Evolutionary conservation across 2,113 vertebrate species (phyloP), one percentile per base, ranked within the genome.

Genomic region (Xenotilapia caudafasciata): DNA sequence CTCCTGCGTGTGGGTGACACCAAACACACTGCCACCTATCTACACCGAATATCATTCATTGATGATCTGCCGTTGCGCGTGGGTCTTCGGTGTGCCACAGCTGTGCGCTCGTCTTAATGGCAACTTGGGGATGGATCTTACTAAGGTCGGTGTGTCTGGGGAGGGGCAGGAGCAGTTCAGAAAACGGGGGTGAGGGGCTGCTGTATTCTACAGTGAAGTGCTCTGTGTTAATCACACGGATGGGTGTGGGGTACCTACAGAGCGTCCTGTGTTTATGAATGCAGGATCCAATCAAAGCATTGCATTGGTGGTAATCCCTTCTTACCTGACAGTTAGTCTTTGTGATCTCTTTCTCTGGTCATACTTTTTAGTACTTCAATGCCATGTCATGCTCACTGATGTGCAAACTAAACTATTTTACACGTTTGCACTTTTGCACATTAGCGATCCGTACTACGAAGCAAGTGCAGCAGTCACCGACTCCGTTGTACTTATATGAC

Each of bases 151-250:
- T 88, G 75, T 88, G 58, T 92, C 82, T 88, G 90, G 89, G 92
- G 90, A 93, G 93, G 92, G 82, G 89, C 79, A 60, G 89, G 65
- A 70, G 83, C 83, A 82, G 21, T 83, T 82, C 82, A 79, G 33
- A 88, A 83, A 84, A 35, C 77, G 85, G 35, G 77, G 70, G 65
- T 77, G 68, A 75, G 40, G 73, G 42, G 55, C 42, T 28, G 42
- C 42, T 53, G 6, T 79, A 85, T 83, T 51, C 70, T 83, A 68
- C 86, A 31, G 55, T 83, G 65, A 82, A 80, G 83, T 47, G 58
- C 33, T 47, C 77, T 88, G 84, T 89, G 84, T 23, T 90, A 91
- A 92, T 89, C 6, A 62, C 83, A 73, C 86, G 5, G 83, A 17
- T 68, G 31, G 77, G 77, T 86, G 89, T 21, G 55, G 53, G 38